Conservation (phyloP, 2,888 invertebrate species). For the Drosophila nigritarsus region DNA sequence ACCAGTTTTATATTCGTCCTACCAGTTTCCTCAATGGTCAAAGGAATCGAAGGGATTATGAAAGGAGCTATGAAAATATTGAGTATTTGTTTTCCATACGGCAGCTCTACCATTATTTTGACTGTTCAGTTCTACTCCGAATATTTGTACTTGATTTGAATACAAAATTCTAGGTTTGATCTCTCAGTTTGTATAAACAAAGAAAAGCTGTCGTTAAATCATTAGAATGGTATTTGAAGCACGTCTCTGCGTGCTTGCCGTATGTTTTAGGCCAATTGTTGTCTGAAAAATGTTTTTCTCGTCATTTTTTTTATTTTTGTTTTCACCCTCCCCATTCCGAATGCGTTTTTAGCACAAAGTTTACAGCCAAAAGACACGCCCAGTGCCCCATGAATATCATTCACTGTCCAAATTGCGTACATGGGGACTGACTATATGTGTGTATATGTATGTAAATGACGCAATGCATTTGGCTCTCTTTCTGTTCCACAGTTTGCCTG, state of each 20-base stretch:
- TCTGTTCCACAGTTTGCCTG: constrained; percentile 26
- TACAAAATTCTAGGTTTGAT: neutral
- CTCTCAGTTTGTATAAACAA: constrained; percentile 1
- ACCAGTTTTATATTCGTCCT: neutral
- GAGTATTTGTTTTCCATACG: neutral
- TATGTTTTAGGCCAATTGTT: constrained; percentile 63
- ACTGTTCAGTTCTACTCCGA: neutral
- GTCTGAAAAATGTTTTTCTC: constrained; percentile 39
- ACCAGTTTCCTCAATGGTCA: neutral
- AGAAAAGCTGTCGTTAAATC: constrained; percentile 67
- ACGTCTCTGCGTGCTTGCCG: constrained; percentile 70
- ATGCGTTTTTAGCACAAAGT: constrained; percentile 39
- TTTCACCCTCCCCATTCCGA: neutral
- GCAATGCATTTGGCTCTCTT: constrained; percentile 32
- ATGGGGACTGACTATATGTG: neutral
- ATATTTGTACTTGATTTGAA: neutral
- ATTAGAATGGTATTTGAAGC: constrained; percentile 72
- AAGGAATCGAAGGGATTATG: neutral
- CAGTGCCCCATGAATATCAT: constrained; percentile 3
- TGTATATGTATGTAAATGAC: constrained; percentile 35
- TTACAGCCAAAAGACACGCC: constrained; percentile 44
- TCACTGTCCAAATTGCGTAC: constrained; percentile 11
- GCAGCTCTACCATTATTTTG: neutral
- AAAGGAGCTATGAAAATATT: neutral
- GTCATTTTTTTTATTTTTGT: neutral